These are phyloP conservation scores for Acanthurus leucopareius DNA, from an alignment of 2,797 vertebrate species.

Conservation along the genomic window DNA sequence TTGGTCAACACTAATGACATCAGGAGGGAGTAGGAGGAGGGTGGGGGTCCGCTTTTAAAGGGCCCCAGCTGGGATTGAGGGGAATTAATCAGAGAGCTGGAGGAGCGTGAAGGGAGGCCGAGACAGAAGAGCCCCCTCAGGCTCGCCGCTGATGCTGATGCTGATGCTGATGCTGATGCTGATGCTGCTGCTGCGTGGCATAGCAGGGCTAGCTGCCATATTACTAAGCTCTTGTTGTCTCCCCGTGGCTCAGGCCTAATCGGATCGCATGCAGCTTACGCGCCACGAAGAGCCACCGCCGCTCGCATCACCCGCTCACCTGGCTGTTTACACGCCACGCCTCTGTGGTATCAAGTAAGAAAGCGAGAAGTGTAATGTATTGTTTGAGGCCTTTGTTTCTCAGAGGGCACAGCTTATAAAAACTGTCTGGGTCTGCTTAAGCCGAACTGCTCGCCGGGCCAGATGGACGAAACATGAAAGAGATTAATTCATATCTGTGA, in stretches of 20 bases:
- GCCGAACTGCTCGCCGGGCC: slow-evolving; percentile 48
- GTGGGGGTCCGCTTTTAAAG: slow-evolving; percentile 26
- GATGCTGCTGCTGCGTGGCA: slow-evolving; percentile 19
- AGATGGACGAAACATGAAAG: slow-evolving; percentile 79
- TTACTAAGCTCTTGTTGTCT: slow-evolving; percentile 78
- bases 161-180: slow-evolving; percentile 4
- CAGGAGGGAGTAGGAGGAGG: slow-evolving; percentile 13
- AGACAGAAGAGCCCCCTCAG: slow-evolving; percentile 43
- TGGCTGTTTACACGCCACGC: slow-evolving; percentile 53
- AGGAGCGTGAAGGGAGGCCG: slow-evolving; percentile 47
- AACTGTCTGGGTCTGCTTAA: slow-evolving; percentile 48
- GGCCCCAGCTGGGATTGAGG: slow-evolving; percentile 46
- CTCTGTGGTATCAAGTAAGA: neutral
- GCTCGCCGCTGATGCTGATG: neutral
- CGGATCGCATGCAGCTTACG: slow-evolving; percentile 74
- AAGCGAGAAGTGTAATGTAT: slow-evolving; percentile 42
- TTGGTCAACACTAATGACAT: slow-evolving; percentile 8
- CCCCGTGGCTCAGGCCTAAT: slow-evolving; percentile 73
- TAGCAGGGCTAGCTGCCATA: slow-evolving; percentile 62
- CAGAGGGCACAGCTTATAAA: slow-evolving; percentile 7
- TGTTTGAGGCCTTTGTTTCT: slow-evolving; percentile 29
- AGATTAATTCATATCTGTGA: slow-evolving; percentile 79
- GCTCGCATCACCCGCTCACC: slow-evolving; percentile 63
- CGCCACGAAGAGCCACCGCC: slow-evolving; percentile 49
- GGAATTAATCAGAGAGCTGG: slow-evolving; percentile 60